Evolutionary conservation across 2,888 invertebrate genomes (phyloP).

Genomic region (Helobdella robusta): DNA sequence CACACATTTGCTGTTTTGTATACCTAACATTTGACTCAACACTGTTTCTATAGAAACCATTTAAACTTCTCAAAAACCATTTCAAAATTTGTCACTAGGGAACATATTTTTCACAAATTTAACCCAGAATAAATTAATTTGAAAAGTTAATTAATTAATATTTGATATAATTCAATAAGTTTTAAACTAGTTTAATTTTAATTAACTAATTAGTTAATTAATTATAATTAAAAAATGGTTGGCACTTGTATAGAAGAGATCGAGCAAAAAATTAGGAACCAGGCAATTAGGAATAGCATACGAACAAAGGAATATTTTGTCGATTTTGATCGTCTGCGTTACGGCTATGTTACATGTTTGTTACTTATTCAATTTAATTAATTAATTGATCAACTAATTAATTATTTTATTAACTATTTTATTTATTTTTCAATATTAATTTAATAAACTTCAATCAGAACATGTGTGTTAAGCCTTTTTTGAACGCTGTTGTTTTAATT

Average conservation of each 20-base stretch:
- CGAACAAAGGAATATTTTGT: conserved; percentile 47
- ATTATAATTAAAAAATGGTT: conserved; percentile 26
- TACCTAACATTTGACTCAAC: too few species aligned
- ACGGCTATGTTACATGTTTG: conserved; percentile 49
- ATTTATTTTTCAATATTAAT: background rate
- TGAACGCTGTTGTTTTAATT: background rate
- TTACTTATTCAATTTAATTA: background rate
- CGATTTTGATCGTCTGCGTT: conserved; percentile 48
- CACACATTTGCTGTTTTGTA: too few species aligned
- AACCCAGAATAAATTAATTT: too few species aligned
- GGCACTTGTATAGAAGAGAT: conserved; percentile 23
- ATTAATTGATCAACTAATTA: background rate
- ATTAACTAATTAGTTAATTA: too few species aligned
- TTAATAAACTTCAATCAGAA: background rate
- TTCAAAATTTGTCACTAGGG: too few species aligned
- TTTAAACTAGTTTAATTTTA: too few species aligned
- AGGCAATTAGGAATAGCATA: conserved; percentile 45
- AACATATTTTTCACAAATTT: too few species aligned
- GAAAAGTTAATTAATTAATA: too few species aligned
- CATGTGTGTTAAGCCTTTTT: background rate
- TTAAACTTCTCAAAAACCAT: too few species aligned
- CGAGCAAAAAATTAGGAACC: conserved; percentile 41
- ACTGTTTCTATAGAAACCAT: too few species aligned
- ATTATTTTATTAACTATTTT: background rate
- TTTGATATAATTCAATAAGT: too few species aligned